Base-by-base conservation (phyloP, 2,888 invertebrate species). In the Torymus aiolomorphi region DNA sequence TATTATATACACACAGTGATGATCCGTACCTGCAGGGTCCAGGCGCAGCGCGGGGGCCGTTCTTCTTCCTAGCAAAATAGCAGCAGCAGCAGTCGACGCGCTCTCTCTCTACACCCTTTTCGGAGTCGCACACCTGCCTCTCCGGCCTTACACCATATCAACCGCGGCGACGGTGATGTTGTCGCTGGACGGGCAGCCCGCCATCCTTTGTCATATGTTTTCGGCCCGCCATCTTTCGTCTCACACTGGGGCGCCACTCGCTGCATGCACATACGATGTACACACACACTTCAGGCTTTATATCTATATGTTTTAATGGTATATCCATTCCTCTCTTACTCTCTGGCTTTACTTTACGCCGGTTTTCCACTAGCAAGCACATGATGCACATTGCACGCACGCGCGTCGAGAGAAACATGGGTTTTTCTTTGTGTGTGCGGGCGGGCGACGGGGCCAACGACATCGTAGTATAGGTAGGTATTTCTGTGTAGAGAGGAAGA, bases 171-270 rank as follows among this genome's bases (percentile, higher is more conserved):
- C n/a, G 5, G n/a, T n/a, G 13, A 61, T 61, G 24, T 14, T 16
- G 54, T 16, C 13, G 72, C 10, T 62, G 24, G 57, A 54, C 67
- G 16, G 67, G 10, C 83, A 84, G 86, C 86, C 86, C 86, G 86
- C 86, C 87, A 86, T 88, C 87, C 88, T 86, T 88, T 88, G 88
- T 89, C 90, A 89, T 89, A 90, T 90, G 90, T 89, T 90, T 84
- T 85, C 76, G 81, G 82, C 85, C 88, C 84, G 89, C 90, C 90
- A 90, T 90, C 84, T 90, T 89, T 61, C 24, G 4, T 1, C 2
- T 8, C 42, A 42, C 42, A 42, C 42, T 42, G 42, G 8, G 42
- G 42, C 42, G 42, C 42, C 42, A 42, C 42, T 42, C 42, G 42
- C 42, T 42, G 42, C 42, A 42, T 42, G 42, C 42, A 42, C 42